Percentiles rank a stretch among this genome's conserved stretches.
Evolutionary conservation across 2,888 invertebrate genomes (phyloP).

Genomic region (Xanthia togata): DNA sequence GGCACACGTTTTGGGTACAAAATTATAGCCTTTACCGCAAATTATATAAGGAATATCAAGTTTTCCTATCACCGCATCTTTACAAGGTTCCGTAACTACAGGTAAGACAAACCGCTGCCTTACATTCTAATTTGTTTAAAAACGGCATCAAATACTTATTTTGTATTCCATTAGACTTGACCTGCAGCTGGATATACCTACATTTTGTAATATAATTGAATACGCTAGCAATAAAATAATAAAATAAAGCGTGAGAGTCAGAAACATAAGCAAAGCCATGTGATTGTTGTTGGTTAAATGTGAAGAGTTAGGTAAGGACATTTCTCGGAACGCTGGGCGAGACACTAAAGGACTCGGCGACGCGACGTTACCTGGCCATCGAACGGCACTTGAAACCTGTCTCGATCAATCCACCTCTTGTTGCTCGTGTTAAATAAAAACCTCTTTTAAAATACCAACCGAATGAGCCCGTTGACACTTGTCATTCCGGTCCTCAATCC

Average conservation of each 20-base stretch:
- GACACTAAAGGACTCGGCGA: constrained; percentile 82
- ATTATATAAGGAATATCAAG: constrained; percentile 55
- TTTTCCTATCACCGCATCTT: constrained; percentile 24
- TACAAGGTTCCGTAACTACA: constrained; percentile 2
- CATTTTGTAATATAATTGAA: constrained; percentile 26
- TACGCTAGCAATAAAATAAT: constrained; percentile 46
- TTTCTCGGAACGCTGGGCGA: constrained; percentile 86
- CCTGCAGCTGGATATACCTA: not conserved
- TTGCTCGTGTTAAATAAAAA: constrained; percentile 90
- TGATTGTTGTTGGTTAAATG: constrained; percentile 75
- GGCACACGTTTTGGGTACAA: constrained; percentile 66
- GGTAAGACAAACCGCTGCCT: not conserved
- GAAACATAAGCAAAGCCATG: constrained; percentile 66
- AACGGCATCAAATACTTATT: not conserved
- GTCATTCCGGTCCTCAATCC: constrained; percentile 89
- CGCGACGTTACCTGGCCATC: constrained; percentile 83
- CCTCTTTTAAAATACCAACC: constrained; percentile 89
- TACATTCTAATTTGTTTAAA: constrained; percentile 19
- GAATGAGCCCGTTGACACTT: constrained; percentile 88
- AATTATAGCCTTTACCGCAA: constrained; percentile 72
- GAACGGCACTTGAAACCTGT: constrained; percentile 90
- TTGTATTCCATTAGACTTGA: not conserved
- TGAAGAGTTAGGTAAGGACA: constrained; percentile 85
- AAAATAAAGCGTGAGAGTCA: constrained; percentile 59
- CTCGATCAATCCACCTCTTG: constrained; percentile 90